Percentiles rank a stretch among this genome's conserved stretches.
Conservation (phyloP, 1,140 invertebrate genomes). For the Elymnias hypermnestra region DNA sequence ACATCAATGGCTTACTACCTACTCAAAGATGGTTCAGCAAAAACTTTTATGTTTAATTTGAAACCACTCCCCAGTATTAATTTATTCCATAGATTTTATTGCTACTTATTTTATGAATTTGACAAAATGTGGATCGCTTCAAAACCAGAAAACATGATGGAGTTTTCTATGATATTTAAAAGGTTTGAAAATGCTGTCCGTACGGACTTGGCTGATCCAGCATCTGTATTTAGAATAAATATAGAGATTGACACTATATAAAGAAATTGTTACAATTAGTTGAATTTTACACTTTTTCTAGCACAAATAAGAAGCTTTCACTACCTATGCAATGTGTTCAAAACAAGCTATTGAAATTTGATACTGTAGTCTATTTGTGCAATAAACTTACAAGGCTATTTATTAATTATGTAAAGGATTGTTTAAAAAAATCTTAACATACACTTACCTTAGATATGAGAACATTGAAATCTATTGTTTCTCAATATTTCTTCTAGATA, state of each 20-base stretch:
- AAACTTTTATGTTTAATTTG: slow-evolving; percentile 95
- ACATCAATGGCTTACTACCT: slow-evolving; percentile 92
- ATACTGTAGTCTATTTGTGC: no score
- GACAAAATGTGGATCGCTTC: slow-evolving; percentile 94
- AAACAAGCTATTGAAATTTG: neutral
- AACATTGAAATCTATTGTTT: no score
- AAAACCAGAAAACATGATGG: slow-evolving; percentile 95
- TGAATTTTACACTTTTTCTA: neutral
- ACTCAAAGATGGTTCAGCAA: slow-evolving; percentile 87
- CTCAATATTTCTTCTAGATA: no score
- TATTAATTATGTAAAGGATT: no score
- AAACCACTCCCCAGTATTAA: slow-evolving; percentile 83
- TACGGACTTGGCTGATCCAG: slow-evolving; percentile 78
- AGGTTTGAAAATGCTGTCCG: slow-evolving; percentile 88
- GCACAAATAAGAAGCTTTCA: neutral
- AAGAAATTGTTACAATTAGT: slow-evolving; percentile 25
- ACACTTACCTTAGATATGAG: no score
- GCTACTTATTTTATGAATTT: slow-evolving; percentile 95
- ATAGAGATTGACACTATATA: slow-evolving; percentile 81
- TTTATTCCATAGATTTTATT: slow-evolving; percentile 95
- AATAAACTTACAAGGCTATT: no score
- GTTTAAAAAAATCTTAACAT: no score
- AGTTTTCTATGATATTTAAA: slow-evolving; percentile 91
- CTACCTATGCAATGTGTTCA: slow-evolving; percentile 1
- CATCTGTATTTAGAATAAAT: slow-evolving; percentile 84